These are phyloP conservation scores for Oscheius sp. DNA, from an alignment of 1,140 invertebrate species.

Conservation along the genomic window DNA sequence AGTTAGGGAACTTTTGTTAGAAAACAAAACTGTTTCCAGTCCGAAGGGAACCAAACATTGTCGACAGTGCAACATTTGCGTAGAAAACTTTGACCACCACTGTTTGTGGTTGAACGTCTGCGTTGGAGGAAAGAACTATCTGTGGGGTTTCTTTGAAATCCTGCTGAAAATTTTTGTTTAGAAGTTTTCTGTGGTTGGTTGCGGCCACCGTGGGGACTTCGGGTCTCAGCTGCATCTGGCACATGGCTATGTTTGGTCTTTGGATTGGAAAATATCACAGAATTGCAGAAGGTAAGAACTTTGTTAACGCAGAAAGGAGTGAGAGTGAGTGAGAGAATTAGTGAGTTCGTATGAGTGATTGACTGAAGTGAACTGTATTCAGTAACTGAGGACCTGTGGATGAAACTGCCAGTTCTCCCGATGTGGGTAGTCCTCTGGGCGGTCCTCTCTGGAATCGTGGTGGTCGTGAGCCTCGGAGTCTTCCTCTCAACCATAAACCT, in stretches of 20 bases:
- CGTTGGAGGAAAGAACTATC: slow-evolving; percentile 36
- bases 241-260: not conserved
- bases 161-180: not conserved
- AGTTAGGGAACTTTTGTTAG: not conserved
- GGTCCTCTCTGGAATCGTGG: not conserved
- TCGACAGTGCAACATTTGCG: slow-evolving; percentile 29
- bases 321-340: too few species aligned
- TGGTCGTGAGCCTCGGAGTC: not conserved
- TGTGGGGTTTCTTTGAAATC: not conserved
- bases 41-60: slow-evolving; percentile 28
- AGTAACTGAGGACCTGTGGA: not conserved
- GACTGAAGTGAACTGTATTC: too few species aligned
- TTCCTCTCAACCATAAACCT: not conserved
- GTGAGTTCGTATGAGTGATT: too few species aligned
- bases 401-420: not conserved
- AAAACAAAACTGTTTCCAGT: not conserved
- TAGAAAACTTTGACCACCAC: slow-evolving; percentile 33
- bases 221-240: not conserved
- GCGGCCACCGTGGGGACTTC: not conserved
- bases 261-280: not conserved
- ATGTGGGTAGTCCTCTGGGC: not conserved
- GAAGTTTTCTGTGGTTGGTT: not conserved
- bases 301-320: not conserved
- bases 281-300: not conserved
- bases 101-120: slow-evolving; percentile 37